Evolutionary conservation across 2,797 vertebrate species (phyloP), one percentile per base, ranked within the genome.

Genomic region (Astyanax mexicanus): DNA sequence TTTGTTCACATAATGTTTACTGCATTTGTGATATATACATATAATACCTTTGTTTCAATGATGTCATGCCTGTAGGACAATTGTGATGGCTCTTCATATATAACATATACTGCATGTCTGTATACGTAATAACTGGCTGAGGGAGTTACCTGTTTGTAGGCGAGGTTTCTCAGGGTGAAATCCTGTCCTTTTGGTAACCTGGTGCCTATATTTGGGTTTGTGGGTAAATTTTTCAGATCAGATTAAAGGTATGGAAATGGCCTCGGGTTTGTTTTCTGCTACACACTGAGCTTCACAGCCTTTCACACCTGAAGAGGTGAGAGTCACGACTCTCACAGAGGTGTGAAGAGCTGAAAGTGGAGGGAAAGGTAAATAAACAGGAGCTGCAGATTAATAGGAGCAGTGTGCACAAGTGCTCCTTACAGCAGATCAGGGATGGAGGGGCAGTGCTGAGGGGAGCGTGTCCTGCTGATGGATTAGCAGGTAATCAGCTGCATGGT

Each of bases 381-480:
- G 19, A 52, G 61, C 58, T 62, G 29, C 35, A 67, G 61, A 72
- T 78, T 78, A 72, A 74, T 25, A 52, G 58, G 47, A 58, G 51
- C 21, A 25, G 25, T 15, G 35, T 38, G 29, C n/a, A 1, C 3
- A 49, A 57, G 77, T 81, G 66, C 79, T 79, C 38, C 66, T 76
- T 79, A 78, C 2, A 74, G 17, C 44, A 80, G 82, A 80, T 80
- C 61, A 71, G 23, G 37, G 65, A 66, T 71, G 73, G 68, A 47
- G 61, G 69, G 68, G 78, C 40, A 58, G 70, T 38, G 35, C 25
- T n/a, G 35, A 52, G 62, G 64, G 66, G 70, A 79, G 64, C 68
- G 27, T 58, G 54, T 64, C 68, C 70, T 77, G 58, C 75, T 81
- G 67, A 42, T 74, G 68, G 77, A 81, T 79, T 73, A 81, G 77